phyloP scores from a whole-genome alignment of 1,140 invertebrate genomes.

The Thaumatotibia leucotreta region DNA sequence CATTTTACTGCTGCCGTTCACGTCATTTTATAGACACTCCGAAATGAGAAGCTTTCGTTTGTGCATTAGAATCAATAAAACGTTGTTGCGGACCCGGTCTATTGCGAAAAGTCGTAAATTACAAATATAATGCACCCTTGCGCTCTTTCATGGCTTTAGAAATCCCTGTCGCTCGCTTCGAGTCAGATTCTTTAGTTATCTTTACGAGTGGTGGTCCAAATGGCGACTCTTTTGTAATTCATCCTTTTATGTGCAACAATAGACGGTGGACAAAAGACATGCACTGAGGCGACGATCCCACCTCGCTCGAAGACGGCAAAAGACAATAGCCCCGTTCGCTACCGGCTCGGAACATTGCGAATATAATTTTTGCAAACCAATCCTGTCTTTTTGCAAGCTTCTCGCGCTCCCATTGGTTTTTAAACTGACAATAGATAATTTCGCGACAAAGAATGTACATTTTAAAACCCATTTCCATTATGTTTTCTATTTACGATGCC shows the following conservation, averaged over 20 bases:
- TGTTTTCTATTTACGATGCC: constrained; percentile 35
- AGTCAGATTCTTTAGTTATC: constrained; percentile 57
- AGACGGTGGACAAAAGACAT: constrained; percentile 51
- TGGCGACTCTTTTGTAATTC: constrained; percentile 59
- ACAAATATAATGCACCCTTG: constrained; percentile 65
- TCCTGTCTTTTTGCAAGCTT: constrained; percentile 45
- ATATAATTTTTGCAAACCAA: constrained; percentile 74
- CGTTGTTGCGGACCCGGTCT: constrained; percentile 36
- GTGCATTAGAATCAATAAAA: constrained; percentile 44
- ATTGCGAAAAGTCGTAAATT: constrained; percentile 53
- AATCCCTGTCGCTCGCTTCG: constrained; percentile 40
- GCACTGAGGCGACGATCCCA: constrained; percentile 38
- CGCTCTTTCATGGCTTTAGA: constrained; percentile 59
- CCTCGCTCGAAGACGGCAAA: constrained; percentile 43
- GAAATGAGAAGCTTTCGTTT: constrained; percentile 27
- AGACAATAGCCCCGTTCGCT: constrained; percentile 45
- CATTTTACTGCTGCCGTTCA: constrained; percentile 17
- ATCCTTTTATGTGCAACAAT: constrained; percentile 62
- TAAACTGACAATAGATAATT: constrained; percentile 56
- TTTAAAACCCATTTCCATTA: constrained; percentile 33
- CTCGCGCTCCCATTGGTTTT: constrained; percentile 48
- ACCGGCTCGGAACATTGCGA: constrained; percentile 54
- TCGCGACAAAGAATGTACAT: constrained; percentile 25
- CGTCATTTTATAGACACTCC: constrained; percentile 27
- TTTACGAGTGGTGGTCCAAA: constrained; percentile 57